Percentiles rank a stretch among this genome's conserved stretches.
These are phyloP conservation scores for Stenoptilia bipunctidactyla DNA, from an alignment of 2,888 invertebrate genomes.

Conservation along the genomic window DNA sequence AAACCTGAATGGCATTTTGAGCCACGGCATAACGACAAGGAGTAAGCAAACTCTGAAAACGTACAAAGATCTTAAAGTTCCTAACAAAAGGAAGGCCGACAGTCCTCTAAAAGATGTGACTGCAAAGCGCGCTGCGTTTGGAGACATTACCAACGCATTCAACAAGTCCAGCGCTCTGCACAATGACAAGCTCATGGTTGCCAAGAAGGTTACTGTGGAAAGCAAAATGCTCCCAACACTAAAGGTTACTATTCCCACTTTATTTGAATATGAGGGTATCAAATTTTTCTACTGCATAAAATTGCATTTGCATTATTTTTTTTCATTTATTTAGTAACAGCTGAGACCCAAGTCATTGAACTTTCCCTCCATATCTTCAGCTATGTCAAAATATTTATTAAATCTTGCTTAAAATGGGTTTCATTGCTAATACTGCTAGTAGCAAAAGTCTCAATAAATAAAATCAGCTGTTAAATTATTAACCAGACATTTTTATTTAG, in stretches of 20 bases:
- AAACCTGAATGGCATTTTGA: constrained; percentile 52
- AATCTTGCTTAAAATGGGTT: too few species aligned
- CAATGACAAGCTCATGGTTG: constrained; percentile 43
- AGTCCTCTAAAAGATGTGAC: constrained; percentile 82
- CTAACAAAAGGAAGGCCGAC: constrained; percentile 84
- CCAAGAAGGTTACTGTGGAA: constrained; percentile 65
- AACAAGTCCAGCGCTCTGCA: constrained; percentile 47
- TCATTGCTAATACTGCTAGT: too few species aligned
- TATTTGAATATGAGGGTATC: constrained; percentile 24
- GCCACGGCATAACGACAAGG: constrained; percentile 72
- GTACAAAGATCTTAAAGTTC: constrained; percentile 58
- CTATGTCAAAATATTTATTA: too few species aligned
- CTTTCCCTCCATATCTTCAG: constrained; percentile 55
- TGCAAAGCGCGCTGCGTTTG: constrained; percentile 86
- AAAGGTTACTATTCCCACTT: constrained; percentile 39
- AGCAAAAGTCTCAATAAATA: too few species aligned
- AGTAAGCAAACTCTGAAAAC: constrained; percentile 70
- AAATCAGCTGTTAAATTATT: too few species aligned
- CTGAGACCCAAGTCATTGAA: constrained; percentile 29
- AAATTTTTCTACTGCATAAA: constrained; percentile 3
- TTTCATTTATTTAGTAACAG: background rate
- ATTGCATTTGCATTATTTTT: background rate
- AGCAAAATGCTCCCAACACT: constrained; percentile 57
- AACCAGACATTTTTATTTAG: too few species aligned
- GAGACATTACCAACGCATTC: constrained; percentile 85